phyloP scores from a whole-genome alignment of 1,140 invertebrate species.

The Acromyrmex heyeri region DNA sequence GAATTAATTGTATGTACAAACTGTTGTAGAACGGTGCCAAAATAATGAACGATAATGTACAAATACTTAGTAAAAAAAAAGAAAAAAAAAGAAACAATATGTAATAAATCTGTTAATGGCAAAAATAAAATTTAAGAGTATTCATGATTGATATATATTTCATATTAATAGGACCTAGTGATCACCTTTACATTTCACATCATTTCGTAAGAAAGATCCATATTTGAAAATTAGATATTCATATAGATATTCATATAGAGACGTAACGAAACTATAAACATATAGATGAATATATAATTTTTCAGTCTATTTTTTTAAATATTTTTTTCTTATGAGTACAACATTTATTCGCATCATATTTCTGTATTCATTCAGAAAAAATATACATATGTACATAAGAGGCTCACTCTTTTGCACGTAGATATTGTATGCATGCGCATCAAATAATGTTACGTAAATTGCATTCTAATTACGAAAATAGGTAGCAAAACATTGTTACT shows the following conservation, averaged over 20 bases:
- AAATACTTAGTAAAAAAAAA: conserved; percentile 75
- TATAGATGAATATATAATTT: conserved; percentile 24
- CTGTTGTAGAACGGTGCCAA: conserved; percentile 76
- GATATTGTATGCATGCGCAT: conserved; percentile 52
- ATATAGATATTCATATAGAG: conserved; percentile 3
- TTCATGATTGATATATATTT: conserved; percentile 58
- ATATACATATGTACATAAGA: conserved; percentile 6
- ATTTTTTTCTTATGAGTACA: not conserved
- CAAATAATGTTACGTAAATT: conserved; percentile 11
- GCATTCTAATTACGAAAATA: conserved; percentile 2
- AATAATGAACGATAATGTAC: conserved; percentile 74
- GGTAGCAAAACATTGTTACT: conserved; percentile 17
- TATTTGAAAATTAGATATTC: not conserved
- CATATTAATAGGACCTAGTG: conserved; percentile 54
- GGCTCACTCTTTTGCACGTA: conserved; percentile 25
- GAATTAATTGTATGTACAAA: conserved; percentile 53
- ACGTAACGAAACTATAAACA: not conserved
- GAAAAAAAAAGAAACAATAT: not conserved
- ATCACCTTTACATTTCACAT: conserved; percentile 35
- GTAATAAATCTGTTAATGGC: conserved; percentile 67
- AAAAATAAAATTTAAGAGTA: conserved; percentile 68
- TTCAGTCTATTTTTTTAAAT: conserved; percentile 8
- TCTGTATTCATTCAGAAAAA: conserved; percentile 17
- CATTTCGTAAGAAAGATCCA: conserved; percentile 6
- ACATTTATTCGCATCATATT: conserved; percentile 20